Conservation (phyloP, 2,888 invertebrate species). For the Didymodactylos carnosus region DNA sequence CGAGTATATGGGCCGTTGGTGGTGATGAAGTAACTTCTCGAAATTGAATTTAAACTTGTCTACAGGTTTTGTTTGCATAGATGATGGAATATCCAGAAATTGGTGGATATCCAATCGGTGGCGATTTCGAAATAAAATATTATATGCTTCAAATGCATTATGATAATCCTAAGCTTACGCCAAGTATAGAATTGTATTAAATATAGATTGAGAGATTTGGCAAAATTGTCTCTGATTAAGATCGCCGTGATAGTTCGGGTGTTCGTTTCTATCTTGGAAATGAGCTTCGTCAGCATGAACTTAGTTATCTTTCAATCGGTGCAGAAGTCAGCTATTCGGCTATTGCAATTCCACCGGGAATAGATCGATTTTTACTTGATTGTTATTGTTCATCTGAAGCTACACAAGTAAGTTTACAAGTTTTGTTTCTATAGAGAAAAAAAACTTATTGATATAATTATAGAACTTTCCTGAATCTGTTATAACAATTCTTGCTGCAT, state of each 20-base stretch:
- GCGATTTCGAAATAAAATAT: constrained; percentile 5
- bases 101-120: constrained; percentile 9
- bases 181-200: background rate
- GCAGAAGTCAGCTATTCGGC: background rate
- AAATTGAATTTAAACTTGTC: background rate
- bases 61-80: background rate
- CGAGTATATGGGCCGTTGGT: constrained; percentile 9
- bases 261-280: constrained; percentile 5
- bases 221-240: background rate
- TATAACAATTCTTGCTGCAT: background rate
- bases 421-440: background rate
- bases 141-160: constrained; percentile 7
- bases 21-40: background rate
- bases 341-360: constrained; percentile 4
- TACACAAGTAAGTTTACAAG: background rate
- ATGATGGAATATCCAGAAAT: background rate
- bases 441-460: background rate
- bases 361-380: background rate
- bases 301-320: constrained; percentile 5
- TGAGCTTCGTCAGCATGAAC: background rate
- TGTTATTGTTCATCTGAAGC: constrained; percentile 1
- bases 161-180: constrained; percentile 4
- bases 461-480: background rate
- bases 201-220: background rate
- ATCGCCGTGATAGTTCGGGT: background rate